Evolutionary conservation across 1,140 invertebrate genomes (phyloP).

Genomic region (Saxidomus purpurata): DNA sequence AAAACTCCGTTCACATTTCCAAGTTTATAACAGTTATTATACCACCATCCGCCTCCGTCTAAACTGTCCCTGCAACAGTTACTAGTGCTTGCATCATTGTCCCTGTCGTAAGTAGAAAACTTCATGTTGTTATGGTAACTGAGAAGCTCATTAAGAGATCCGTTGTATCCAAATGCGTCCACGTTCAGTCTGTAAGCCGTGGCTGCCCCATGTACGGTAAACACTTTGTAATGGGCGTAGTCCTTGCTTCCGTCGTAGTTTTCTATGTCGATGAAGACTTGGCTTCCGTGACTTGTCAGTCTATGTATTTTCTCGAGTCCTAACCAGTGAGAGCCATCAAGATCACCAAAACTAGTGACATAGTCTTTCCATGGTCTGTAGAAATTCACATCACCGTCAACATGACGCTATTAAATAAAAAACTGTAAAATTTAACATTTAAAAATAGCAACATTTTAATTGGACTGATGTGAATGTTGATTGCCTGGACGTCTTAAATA

Average conservation of each 20-base stretch:
- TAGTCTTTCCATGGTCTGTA: conserved; percentile 41
- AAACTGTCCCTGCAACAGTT: background rate
- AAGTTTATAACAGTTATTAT: background rate
- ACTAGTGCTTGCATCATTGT: background rate
- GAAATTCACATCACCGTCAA: conserved; percentile 29
- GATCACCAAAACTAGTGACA: conserved; percentile 30
- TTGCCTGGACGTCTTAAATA: background rate
- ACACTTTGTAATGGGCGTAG: no score
- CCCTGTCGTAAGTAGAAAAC: conserved; percentile 52
- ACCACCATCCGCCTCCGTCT: conserved; percentile 46
- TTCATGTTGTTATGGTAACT: conserved; percentile 57
- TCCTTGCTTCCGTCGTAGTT: conserved; percentile 16
- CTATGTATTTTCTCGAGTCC: conserved; percentile 57
- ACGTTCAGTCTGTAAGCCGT: conserved; percentile 49
- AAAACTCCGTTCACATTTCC: background rate
- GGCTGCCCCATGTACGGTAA: conserved; percentile 38
- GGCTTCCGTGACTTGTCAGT: conserved; percentile 26
- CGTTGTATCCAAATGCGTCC: conserved; percentile 37
- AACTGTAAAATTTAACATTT: background rate
- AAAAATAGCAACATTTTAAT: background rate
- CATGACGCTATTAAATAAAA: background rate
- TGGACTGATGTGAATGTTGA: background rate
- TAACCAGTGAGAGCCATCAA: conserved; percentile 27
- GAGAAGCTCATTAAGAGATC: conserved; percentile 10
- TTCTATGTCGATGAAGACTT: conserved; percentile 30